Base-by-base conservation (phyloP, 2,113 vertebrate species). In the Polypterus senegalus region DNA sequence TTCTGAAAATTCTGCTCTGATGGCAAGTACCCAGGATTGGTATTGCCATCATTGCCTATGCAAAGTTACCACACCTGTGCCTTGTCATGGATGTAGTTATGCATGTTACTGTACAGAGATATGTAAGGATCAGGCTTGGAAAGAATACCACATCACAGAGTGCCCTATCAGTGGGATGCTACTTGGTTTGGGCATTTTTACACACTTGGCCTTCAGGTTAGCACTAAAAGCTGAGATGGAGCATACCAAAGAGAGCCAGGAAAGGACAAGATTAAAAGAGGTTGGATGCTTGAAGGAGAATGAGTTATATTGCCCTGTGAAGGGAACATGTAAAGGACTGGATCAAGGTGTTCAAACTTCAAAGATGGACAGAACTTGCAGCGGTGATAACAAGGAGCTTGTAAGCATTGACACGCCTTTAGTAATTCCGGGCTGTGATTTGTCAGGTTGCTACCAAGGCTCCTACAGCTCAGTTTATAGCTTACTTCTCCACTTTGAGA, bases 21-120 rank as follows among this genome's bases (percentile, higher is more conserved):
- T 10, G 45, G 5, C 61, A 10, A 77, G 82, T 60, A 81, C 56
- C 0, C 79, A 87, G 55, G 83, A 88, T 51, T 77, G 84, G 54
- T 77, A 84, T 61, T 99, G 96, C 72, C 96, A 98, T 76, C 73
- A 48, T 62, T 99, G 94, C 64, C 73, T 98, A 75, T 67, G 64
- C 58, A 79, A 76, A 46, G 79, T 84, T 0, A 11, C 82, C 57
- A 74, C 81, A 63, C 70, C 73, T 0, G 65, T 95, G 63, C 90
- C 92, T 1, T 99, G 96, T 57, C 62, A 10, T 0, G 71, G 79
- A 0, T 99, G 96, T 61, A 92, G 89, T 60, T 95, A 92, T 3
- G 82, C 84, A 46, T 83, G 78, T 44, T 99, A 96, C 67, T 99
- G 96, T 67, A 86, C 88, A 57, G 69, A 67, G 1, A 48, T 44